A percentile compares a stretch with the other conserved stretches of the same genome.
Conservation (phyloP, 37 sponge, comb jelly and placozoan species). For the Eunapius fragilis region DNA sequence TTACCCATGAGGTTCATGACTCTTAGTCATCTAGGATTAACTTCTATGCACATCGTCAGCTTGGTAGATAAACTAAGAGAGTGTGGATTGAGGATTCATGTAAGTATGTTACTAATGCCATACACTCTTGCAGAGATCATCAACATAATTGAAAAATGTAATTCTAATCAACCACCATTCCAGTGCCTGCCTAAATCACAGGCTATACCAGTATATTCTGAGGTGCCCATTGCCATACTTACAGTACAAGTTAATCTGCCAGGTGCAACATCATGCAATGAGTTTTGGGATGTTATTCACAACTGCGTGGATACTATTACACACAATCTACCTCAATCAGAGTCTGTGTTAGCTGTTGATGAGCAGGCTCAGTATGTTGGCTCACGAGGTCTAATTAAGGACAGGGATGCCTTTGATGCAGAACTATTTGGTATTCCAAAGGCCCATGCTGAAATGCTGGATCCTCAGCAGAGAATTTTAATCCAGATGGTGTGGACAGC, state of each 20-base stretch:
- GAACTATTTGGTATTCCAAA: not conserved
- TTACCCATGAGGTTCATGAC: not conserved
- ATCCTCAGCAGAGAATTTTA: conserved; percentile 10
- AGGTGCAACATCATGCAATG: not conserved
- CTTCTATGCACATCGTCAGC: not conserved
- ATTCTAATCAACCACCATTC: no score
- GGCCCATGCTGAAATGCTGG: not conserved
- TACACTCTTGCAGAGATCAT: not conserved
- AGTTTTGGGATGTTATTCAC: not conserved
- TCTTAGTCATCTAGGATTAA: not conserved
- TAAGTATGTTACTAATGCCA: not conserved
- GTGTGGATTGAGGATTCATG: not conserved
- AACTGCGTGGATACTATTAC: not conserved
- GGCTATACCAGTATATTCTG: not conserved
- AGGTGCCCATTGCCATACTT: not conserved
- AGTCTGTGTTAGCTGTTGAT: not conserved
- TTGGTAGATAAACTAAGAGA: not conserved
- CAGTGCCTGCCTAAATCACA: no score
- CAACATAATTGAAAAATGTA: not conserved
- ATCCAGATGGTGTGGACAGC: conserved; percentile 6
- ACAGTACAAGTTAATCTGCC: not conserved
- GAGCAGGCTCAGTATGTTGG: not conserved
- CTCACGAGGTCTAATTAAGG: not conserved
- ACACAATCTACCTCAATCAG: not conserved
- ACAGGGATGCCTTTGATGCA: not conserved